These are phyloP conservation scores for Leptinotarsa undecemlineata DNA, from an alignment of 1,140 invertebrate genomes.

Conservation along the genomic window DNA sequence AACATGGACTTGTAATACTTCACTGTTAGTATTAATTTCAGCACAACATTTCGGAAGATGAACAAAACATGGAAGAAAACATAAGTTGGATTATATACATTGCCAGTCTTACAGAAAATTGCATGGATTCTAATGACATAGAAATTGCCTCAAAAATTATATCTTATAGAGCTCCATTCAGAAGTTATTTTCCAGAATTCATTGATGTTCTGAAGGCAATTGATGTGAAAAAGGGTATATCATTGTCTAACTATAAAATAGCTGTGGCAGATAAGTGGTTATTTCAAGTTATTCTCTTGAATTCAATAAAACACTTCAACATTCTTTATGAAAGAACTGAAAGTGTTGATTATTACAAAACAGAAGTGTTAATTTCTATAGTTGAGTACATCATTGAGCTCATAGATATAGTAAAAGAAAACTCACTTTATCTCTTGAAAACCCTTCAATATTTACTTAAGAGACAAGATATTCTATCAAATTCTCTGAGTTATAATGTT, in stretches of 20 bases:
- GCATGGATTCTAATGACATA: slow-evolving; percentile 11
- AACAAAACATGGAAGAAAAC: slow-evolving; percentile 9
- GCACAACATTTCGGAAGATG: slow-evolving; percentile 2
- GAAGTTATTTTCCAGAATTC: not conserved
- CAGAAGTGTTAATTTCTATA: not conserved
- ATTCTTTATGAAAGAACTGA: not conserved
- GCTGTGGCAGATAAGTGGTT: slow-evolving; percentile 17
- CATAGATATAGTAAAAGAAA: slow-evolving; percentile 9
- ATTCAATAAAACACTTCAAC: slow-evolving; percentile 13
- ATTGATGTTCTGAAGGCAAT: not conserved
- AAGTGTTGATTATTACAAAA: not conserved
- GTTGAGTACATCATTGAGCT: slow-evolving; percentile 12
- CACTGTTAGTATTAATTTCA: not conserved
- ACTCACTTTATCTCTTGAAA: slow-evolving; percentile 10
- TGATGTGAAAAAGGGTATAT: not conserved
- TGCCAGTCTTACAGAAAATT: slow-evolving; percentile 12
- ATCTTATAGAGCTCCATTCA: not conserved
- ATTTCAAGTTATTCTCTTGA: slow-evolving; percentile 14
- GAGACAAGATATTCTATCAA: not conserved
- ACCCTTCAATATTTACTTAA: slow-evolving; percentile 14
- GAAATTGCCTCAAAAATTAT: slow-evolving; percentile 18
- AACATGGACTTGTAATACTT: no score
- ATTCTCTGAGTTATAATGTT: not conserved
- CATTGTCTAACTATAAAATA: not conserved
- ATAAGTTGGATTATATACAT: slow-evolving; percentile 21